These are phyloP conservation scores for Ferdinandea cuprea DNA, from an alignment of 2,888 invertebrate species.

Conservation along the genomic window DNA sequence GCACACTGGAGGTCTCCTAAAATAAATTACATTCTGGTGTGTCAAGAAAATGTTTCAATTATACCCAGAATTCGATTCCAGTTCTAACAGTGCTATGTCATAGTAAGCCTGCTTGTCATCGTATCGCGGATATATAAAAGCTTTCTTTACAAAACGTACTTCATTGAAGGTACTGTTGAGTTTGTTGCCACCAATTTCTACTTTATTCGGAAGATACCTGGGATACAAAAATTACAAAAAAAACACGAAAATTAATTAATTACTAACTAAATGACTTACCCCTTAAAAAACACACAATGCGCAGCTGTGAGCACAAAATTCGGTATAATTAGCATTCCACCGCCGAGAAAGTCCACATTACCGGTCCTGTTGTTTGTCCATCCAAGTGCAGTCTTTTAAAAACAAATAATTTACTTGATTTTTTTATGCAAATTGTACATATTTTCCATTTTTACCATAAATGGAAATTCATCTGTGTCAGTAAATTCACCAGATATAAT, in stretches of 20 bases:
- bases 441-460: conserved; percentile 17
- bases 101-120: conserved; percentile 22
- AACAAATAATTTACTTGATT: not conserved
- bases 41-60: no score
- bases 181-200: conserved; percentile 3
- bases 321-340: conserved; percentile 22
- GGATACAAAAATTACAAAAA: no score
- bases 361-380: conserved; percentile 24
- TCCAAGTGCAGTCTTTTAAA: conserved; percentile 28
- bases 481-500: not conserved
- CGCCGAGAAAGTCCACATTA: conserved; percentile 23
- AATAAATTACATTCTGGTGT: not conserved
- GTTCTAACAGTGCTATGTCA: conserved; percentile 50
- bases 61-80: conserved; percentile 20
- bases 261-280: not conserved
- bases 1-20: conserved; percentile 14
- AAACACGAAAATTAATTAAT: not conserved
- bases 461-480: conserved; percentile 14
- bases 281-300: conserved; percentile 22
- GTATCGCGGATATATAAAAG: conserved; percentile 39
- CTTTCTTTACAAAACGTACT: not conserved
- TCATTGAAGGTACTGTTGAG: not conserved
- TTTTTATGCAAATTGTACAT: not conserved
- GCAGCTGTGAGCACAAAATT: conserved; percentile 40
- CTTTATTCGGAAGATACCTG: conserved; percentile 5